These are phyloP conservation scores for Diabrotica balteata DNA, from an alignment of 2,888 invertebrate genomes.

Conservation along the genomic window DNA sequence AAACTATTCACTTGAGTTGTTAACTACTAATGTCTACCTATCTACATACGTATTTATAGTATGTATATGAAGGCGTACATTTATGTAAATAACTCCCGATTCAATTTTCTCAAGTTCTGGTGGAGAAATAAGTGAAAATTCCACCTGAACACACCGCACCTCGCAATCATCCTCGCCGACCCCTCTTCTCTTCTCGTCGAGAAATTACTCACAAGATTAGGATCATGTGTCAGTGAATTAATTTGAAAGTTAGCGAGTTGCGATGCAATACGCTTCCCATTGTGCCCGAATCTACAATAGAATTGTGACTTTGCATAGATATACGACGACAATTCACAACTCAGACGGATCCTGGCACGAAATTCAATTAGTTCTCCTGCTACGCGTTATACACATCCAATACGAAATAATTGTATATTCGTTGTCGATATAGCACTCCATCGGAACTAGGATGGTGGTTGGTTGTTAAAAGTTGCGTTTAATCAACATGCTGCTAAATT, in stretches of 20 bases:
- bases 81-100: slow-evolving; percentile 23
- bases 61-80: slow-evolving; percentile 6
- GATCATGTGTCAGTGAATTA: slow-evolving; percentile 52
- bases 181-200: slow-evolving; percentile 9
- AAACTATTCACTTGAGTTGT: not conserved
- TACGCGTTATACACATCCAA: slow-evolving; percentile 12
- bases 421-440: too few relatives aligned
- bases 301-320: slow-evolving; percentile 60
- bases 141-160: slow-evolving; percentile 20
- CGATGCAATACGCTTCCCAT: slow-evolving; percentile 53
- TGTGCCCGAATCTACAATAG: slow-evolving; percentile 54
- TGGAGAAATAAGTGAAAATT: slow-evolving; percentile 25
- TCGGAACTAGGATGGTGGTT: too few relatives aligned
- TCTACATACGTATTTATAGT: slow-evolving; percentile 2
- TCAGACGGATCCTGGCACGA: slow-evolving; percentile 46
- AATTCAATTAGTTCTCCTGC: slow-evolving; percentile 53
- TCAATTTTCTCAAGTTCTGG: slow-evolving; percentile 18
- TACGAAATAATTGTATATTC: too few relatives aligned
- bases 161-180: not conserved
- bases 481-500: too few relatives aligned
- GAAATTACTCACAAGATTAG: slow-evolving; percentile 31
- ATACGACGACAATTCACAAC: slow-evolving; percentile 51
- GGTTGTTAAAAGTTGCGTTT: too few relatives aligned
- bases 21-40: not conserved
- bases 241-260: slow-evolving; percentile 56